Conservation (phyloP, 2,113 vertebrate genomes). For the Protomyctophum bolini region DNA sequence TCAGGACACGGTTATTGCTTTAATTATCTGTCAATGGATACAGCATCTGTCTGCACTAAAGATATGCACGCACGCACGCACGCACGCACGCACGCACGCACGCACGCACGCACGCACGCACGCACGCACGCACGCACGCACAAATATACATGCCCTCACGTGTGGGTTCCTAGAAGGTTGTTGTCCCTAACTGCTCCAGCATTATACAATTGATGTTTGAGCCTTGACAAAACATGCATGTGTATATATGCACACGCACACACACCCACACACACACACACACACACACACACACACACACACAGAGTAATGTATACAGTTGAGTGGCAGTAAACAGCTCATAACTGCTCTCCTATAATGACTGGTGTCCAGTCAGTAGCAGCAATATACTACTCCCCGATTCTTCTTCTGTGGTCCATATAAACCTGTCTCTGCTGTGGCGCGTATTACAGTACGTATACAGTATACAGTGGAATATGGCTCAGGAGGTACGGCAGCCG, state of each 20-base stretch:
- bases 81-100: constrained; percentile 8
- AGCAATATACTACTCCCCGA: too few species aligned
- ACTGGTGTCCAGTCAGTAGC: constrained; percentile 10
- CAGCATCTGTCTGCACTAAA: constrained; percentile 63
- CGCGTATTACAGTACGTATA: too few species aligned
- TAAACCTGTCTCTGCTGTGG: too few species aligned
- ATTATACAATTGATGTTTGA: constrained; percentile 6
- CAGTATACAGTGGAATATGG: too few species aligned
- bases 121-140: constrained; percentile 14
- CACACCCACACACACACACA: neutral
- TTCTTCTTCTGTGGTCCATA: too few species aligned
- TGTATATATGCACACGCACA: neutral
- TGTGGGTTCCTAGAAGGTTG: constrained; percentile 23
- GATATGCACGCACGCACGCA: constrained; percentile 17
- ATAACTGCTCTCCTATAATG: constrained; percentile 64
- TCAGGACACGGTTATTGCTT: constrained; percentile 64
- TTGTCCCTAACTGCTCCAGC: constrained; percentile 26
- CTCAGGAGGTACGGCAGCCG: too few species aligned
- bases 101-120: neutral
- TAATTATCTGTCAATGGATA: constrained; percentile 71
- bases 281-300: constrained; percentile 13
- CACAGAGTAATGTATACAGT: constrained; percentile 21
- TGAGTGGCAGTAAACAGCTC: constrained; percentile 57
- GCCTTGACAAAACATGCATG: constrained; percentile 7
- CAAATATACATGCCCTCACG: constrained; percentile 5